Evolutionary conservation across 2,888 invertebrate species (phyloP).

Genomic region (Seira ritae): DNA sequence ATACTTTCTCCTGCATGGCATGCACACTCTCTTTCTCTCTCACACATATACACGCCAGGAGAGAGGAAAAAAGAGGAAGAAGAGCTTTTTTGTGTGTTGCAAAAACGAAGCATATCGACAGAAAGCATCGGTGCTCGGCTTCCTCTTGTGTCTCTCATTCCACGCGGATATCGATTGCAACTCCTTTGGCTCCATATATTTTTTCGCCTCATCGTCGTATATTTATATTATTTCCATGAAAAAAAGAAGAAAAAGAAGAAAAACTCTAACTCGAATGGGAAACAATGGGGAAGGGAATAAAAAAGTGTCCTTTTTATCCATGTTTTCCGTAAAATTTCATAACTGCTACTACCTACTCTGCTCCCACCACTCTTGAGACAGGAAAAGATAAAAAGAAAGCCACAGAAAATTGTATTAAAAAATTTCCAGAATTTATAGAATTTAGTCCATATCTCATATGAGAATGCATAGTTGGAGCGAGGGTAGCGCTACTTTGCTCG

Average conservation of each 20-base stretch:
- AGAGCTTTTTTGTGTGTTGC: conserved; percentile 42
- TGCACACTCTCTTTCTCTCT: conserved; percentile 17
- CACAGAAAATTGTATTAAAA: neutral
- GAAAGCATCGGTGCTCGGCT: conserved; percentile 65
- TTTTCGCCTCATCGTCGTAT: conserved; percentile 12
- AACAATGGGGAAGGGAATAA: conserved; percentile 1
- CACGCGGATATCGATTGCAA: conserved; percentile 69
- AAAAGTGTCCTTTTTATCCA: conserved; percentile 40
- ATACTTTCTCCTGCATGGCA: conserved; percentile 14
- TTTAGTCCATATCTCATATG: neutral
- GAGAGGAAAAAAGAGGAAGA: conserved; percentile 39
- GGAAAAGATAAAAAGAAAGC: neutral
- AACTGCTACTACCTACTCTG: neutral
- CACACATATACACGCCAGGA: neutral
- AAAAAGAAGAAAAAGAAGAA: neutral
- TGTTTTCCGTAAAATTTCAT: conserved; percentile 42
- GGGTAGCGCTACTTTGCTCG: no score
- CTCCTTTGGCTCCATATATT: conserved; percentile 32
- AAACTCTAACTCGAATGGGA: neutral
- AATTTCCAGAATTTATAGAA: neutral
- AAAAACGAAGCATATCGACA: conserved; percentile 66
- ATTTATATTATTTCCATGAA: conserved; percentile 41
- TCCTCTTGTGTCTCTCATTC: conserved; percentile 49
- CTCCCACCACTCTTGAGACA: neutral
- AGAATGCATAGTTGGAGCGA: neutral